Evolutionary conservation across 1,140 invertebrate species (phyloP).

Genomic region (Leptopilina clavipes): DNA sequence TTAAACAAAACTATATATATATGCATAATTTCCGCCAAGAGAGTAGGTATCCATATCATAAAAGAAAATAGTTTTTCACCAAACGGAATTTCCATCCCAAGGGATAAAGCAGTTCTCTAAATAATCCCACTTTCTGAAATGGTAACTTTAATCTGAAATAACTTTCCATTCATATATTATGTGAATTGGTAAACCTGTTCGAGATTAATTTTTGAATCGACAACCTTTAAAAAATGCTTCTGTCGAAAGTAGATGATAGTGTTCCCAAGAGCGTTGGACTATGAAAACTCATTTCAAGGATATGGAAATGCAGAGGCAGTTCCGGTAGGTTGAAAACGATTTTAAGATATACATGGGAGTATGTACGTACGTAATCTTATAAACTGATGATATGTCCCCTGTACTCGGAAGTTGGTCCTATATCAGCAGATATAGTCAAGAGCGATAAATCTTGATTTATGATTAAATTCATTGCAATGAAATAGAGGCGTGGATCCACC

Average conservation of each 20-base stretch:
- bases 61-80: neutral
- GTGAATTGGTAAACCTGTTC: neutral
- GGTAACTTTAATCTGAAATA: neutral
- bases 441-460: slow-evolving; percentile 1
- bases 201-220: neutral
- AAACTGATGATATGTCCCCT: neutral
- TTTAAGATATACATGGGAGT: neutral
- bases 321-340: neutral
- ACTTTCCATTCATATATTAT: neutral
- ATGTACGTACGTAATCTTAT: neutral
- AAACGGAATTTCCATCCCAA: neutral
- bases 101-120: neutral
- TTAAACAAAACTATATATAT: neutral
- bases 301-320: too few relatives aligned
- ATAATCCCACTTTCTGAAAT: neutral
- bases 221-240: too few relatives aligned
- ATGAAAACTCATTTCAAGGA: too few relatives aligned
- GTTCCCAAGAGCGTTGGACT: too few relatives aligned
- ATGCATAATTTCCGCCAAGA: neutral
- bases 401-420: neutral
- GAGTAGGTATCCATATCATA: neutral
- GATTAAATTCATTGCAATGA: neutral
- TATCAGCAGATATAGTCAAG: neutral
- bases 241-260: too few relatives aligned
- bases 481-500: neutral